Base-by-base conservation (phyloP, 2,113 vertebrate genomes). In the Phasianus colchicus region DNA sequence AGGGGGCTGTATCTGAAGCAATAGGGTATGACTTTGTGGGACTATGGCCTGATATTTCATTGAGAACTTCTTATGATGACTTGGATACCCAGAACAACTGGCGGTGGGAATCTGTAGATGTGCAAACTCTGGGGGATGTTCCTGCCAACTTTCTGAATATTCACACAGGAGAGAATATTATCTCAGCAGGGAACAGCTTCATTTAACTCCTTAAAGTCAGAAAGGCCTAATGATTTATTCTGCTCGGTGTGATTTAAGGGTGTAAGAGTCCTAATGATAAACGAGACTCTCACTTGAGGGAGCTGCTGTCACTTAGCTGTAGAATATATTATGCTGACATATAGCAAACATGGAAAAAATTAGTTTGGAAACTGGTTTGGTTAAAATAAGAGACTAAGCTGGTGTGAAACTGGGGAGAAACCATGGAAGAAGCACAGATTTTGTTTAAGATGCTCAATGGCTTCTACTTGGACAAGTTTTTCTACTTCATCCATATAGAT, bases 21-120 rank as follows among this genome's bases (percentile, higher is more conserved):
- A 42, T 24, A 66, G n/a, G 2, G 21, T 34, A 13, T 57, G n/a
- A 17, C 30, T 10, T 0, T 0, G 1, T 22, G 38, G 47, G 52
- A 34, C 8, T 30, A 19, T 10, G 8, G 47, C 21, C 47, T 86
- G 67, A 30, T 10, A 52, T 22, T 25, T 70, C 67, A 13, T 25
- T 24, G 58, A 69, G 40, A 2, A 0, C 21, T 34, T 64, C 29
- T 58, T 72, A 38, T 19, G 25, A 4, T 43, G 34, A 82, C 20
- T 55, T 43, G 8, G 34, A 50, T 60, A 13, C 47, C 21, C 54
- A 67, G 63, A 75, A 19, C 13, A 69, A 13, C 3, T n/a, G 20
- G 20, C 0, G 0, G 13, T 32, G 38, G 27, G 17, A 69, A 32
- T 36, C 15, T 29, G 48, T 0, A 27, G 69, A 42, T 20, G 20